Evolutionary conservation across 92 coral and sea anemone genomes (phyloP).

Genomic region (Phenganax subtilis): DNA sequence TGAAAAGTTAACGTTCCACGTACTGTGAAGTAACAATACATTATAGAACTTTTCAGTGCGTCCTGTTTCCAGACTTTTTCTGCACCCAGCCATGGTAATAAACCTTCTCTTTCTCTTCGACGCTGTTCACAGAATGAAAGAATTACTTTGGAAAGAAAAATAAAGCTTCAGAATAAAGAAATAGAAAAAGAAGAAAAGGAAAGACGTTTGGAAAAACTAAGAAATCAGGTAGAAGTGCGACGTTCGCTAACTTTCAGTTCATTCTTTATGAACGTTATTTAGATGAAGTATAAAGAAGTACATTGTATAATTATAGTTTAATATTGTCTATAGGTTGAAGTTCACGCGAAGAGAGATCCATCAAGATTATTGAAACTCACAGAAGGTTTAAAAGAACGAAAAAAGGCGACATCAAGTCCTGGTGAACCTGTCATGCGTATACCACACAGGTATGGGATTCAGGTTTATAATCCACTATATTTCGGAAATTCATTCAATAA

Average conservation of each 20-base stretch:
- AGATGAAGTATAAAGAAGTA: too few species aligned
- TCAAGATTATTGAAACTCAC: constrained; percentile 86
- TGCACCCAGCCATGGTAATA: too few species aligned
- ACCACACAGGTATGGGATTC: constrained; percentile 79
- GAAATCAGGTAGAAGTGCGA: constrained; percentile 62
- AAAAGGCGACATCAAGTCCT: constrained; percentile 66
- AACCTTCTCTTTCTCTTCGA: too few species aligned
- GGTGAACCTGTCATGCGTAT: constrained; percentile 65
- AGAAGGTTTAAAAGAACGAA: constrained; percentile 82
- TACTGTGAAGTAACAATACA: too few species aligned
- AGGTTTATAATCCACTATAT: too few species aligned
- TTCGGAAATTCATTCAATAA: too few species aligned
- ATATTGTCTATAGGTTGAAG: constrained; percentile 61
- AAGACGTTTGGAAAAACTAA: constrained; percentile 78
- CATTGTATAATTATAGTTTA: background rate
- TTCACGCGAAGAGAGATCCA: constrained; percentile 83
- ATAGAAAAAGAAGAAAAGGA: constrained; percentile 72
- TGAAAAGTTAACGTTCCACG: too few species aligned
- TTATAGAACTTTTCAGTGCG: too few species aligned
- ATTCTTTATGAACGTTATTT: background rate
- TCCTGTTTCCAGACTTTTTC: too few species aligned
- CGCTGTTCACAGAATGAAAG: constrained; percentile 58
- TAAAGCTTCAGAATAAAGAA: constrained; percentile 60
- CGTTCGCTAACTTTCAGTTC: background rate
- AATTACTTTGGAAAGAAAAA: constrained; percentile 70